Evolutionary conservation across 2,888 invertebrate species (phyloP).

Genomic region (Galeruca laticollis): DNA sequence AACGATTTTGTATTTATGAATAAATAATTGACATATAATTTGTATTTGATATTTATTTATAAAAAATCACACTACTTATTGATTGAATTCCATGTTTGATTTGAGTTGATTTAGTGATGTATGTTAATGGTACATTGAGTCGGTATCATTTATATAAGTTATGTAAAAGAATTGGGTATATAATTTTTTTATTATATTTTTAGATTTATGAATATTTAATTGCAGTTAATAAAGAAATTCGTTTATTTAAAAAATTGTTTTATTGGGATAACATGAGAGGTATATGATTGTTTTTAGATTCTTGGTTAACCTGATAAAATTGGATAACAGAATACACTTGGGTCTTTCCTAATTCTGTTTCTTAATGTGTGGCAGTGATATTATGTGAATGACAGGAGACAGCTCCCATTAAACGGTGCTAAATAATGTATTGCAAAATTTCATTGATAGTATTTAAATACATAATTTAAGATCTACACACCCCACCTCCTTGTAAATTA

Average conservation of each 20-base stretch:
- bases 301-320: too few relatives aligned
- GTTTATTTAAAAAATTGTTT: background rate
- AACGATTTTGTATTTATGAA: conserved; percentile 62
- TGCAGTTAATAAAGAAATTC: conserved; percentile 7
- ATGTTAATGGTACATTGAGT: background rate
- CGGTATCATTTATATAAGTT: background rate
- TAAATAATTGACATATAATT: conserved; percentile 15
- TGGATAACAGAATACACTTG: too few relatives aligned
- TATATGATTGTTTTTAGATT: background rate
- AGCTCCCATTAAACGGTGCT: too few relatives aligned
- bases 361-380: too few relatives aligned
- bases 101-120: background rate
- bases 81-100: background rate
- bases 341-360: too few relatives aligned
- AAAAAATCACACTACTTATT: background rate
- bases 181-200: conserved; percentile 7
- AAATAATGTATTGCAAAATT: too few relatives aligned
- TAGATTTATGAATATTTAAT: background rate
- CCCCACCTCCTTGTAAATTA: too few relatives aligned
- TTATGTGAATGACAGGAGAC: too few relatives aligned
- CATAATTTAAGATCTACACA: too few relatives aligned
- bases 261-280: background rate
- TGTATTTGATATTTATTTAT: conserved; percentile 15
- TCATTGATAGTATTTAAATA: too few relatives aligned
- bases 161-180: background rate